Evolutionary conservation across 2,888 invertebrate genomes (phyloP).

Genomic region (Cerastis rubricosa): DNA sequence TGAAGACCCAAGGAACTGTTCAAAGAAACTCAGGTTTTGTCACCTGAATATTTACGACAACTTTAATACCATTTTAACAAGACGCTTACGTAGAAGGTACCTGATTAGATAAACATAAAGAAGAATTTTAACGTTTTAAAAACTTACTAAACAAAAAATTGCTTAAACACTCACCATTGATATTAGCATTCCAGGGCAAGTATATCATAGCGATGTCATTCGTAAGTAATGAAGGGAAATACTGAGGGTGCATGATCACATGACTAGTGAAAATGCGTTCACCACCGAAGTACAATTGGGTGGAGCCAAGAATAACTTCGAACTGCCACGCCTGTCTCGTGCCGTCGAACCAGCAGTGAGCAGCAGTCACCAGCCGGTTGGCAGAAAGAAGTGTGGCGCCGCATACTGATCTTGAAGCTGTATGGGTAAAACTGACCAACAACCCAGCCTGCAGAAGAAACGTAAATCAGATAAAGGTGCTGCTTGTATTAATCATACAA

Average conservation of each 20-base stretch:
- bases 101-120: not conserved
- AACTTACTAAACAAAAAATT: not conserved
- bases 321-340: conserved; percentile 71
- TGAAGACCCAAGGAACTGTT: too few species aligned
- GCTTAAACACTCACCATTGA: conserved; percentile 65
- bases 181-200: conserved; percentile 68
- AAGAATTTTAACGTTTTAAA: not conserved
- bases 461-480: not conserved
- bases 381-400: conserved; percentile 74
- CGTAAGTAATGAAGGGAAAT: conserved; percentile 57
- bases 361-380: conserved; percentile 78
- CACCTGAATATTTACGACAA: not conserved
- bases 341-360: conserved; percentile 81
- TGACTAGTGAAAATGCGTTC: conserved; percentile 70
- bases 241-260: conserved; percentile 76
- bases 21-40: not conserved
- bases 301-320: conserved; percentile 76
- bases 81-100: not conserved
- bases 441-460: conserved; percentile 74
- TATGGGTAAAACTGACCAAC: conserved; percentile 71
- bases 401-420: conserved; percentile 73
- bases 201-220: conserved; percentile 80
- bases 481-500: not conserved
- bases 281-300: conserved; percentile 75
- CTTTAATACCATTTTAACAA: not conserved